These are phyloP conservation scores for Solea senegalensis DNA, from an alignment of 2,113 vertebrate genomes.

Conservation along the genomic window DNA sequence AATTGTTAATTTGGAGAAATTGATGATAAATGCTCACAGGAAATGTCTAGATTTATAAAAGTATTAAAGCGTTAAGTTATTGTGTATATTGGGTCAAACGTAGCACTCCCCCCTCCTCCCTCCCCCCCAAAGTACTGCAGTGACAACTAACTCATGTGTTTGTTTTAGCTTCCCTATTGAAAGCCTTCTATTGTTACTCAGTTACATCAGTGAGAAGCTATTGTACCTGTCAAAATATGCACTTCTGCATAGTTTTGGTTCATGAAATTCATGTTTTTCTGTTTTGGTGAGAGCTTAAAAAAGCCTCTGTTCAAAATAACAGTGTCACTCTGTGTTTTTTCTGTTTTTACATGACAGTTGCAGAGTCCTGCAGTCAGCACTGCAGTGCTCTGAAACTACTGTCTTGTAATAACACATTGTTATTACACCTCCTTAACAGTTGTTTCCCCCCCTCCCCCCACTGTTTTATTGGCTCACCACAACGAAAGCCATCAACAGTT, in stretches of 20 bases:
- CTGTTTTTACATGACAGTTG: conserved; percentile 21
- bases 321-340: neutral
- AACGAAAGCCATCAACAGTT: conserved; percentile 51
- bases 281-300: conserved; percentile 11
- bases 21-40: neutral
- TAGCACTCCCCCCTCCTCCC: neutral
- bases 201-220: conserved; percentile 45
- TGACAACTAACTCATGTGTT: conserved; percentile 69
- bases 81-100: conserved; percentile 27
- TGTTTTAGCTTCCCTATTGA: conserved; percentile 8
- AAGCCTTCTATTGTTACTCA: conserved; percentile 27
- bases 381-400: conserved; percentile 11
- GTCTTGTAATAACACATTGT: conserved; percentile 22
- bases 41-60: conserved; percentile 21
- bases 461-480: conserved; percentile 29
- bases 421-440: conserved; percentile 16
- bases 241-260: conserved; percentile 82
- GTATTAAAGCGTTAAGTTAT: conserved; percentile 27
- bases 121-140: conserved; percentile 24
- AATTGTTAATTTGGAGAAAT: conserved; percentile 27
- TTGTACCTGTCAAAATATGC: conserved; percentile 74
- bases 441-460: neutral
- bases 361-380: neutral
- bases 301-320: conserved; percentile 13
- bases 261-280: conserved; percentile 41